Evolutionary conservation across 1,140 invertebrate genomes (phyloP).

Genomic region (Atopsyche davidsoni): DNA sequence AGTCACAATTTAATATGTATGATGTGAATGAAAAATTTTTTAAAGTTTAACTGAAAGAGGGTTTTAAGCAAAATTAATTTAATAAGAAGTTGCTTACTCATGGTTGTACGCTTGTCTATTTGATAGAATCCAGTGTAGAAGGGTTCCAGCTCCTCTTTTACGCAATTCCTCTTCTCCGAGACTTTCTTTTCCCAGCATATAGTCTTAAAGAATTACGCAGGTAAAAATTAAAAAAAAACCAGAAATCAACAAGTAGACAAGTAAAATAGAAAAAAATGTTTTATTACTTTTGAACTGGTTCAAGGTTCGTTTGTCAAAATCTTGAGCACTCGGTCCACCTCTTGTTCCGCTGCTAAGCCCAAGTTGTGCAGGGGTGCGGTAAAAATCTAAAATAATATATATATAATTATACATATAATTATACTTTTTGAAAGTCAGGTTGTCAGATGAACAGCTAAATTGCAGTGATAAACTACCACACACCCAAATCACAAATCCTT

Average conservation of each 20-base stretch:
- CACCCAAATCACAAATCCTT: background rate
- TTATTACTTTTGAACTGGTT: slow-evolving; percentile 25
- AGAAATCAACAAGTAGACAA: background rate
- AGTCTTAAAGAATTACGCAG: slow-evolving; percentile 20
- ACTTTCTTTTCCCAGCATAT: slow-evolving; percentile 25
- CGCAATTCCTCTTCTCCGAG: slow-evolving; percentile 10
- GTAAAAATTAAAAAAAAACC: background rate
- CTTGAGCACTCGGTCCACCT: slow-evolving; percentile 10
- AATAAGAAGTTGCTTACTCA: too few relatives aligned
- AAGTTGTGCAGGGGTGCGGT: slow-evolving; percentile 18
- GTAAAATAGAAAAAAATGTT: background rate
- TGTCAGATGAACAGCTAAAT: background rate
- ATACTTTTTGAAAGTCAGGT: background rate
- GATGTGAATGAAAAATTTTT: too few relatives aligned
- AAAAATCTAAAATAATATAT: slow-evolving; percentile 22
- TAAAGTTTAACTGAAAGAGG: too few relatives aligned
- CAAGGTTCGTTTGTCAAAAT: slow-evolving; percentile 22
- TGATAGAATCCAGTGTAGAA: slow-evolving; percentile 16
- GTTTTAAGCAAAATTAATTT: too few relatives aligned
- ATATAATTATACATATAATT: slow-evolving; percentile 6
- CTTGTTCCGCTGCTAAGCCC: slow-evolving; percentile 3
- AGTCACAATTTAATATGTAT: too few relatives aligned
- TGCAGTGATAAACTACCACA: background rate
- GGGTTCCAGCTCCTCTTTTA: slow-evolving; percentile 11
- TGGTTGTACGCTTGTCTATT: slow-evolving; percentile 17